Conservation (phyloP, 2,888 invertebrate species). For the Dynastes tityus region DNA sequence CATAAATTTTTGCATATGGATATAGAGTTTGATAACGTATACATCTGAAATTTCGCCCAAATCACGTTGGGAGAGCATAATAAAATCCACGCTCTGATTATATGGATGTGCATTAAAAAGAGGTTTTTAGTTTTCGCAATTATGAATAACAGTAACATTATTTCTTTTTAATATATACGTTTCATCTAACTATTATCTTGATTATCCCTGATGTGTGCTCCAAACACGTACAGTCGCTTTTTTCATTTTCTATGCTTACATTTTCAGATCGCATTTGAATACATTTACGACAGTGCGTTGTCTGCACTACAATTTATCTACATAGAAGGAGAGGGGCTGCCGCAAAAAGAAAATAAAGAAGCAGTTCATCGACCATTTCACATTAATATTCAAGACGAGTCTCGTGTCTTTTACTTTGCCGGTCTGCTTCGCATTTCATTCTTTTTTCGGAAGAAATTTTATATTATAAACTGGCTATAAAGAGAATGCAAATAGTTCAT, state of each 20-base stretch:
- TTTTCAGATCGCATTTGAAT: constrained; percentile 32
- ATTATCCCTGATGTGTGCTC: constrained; percentile 1
- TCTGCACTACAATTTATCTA: constrained; percentile 24
- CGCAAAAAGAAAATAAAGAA: constrained; percentile 47
- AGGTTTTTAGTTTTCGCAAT: no score
- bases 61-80: no score
- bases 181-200: no score
- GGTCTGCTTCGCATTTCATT: constrained; percentile 46
- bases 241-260: constrained; percentile 25
- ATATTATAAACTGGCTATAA: constrained; percentile 37
- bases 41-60: no score
- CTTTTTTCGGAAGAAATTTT: constrained; percentile 46
- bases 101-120: no score
- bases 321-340: constrained; percentile 22
- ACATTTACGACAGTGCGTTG: constrained; percentile 15
- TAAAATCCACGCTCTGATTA: no score
- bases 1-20: no score
- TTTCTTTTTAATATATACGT: no score
- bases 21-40: no score
- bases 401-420: constrained; percentile 51
- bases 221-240: background rate
- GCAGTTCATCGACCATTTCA: constrained; percentile 52
- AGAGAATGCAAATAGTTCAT: constrained; percentile 27
- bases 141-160: no score
- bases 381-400: constrained; percentile 53